Evolutionary conservation across 1,140 invertebrate species (phyloP).

Genomic region (Protaetia brevitarsis): DNA sequence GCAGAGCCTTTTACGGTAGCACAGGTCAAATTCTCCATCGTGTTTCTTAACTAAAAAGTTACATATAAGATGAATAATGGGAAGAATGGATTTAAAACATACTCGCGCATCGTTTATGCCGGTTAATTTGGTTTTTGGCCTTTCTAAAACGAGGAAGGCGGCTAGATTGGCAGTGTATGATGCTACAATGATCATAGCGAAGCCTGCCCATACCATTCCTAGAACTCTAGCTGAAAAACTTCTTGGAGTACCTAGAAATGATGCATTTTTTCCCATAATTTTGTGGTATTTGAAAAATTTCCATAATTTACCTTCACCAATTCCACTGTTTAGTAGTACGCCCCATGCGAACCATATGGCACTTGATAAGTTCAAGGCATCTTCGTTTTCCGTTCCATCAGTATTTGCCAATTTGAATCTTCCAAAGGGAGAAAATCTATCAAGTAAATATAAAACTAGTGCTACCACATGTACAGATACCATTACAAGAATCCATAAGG

Average conservation of each 20-base stretch:
- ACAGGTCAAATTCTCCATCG: slow-evolving; percentile 97
- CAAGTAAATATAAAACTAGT: slow-evolving; percentile 91
- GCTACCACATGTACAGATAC: slow-evolving; percentile 98
- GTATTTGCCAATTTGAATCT: slow-evolving; percentile 85
- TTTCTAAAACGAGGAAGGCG: slow-evolving; percentile 96
- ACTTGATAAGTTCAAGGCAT: slow-evolving; percentile 94
- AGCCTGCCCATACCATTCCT: slow-evolving; percentile 99
- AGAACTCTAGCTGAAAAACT: slow-evolving; percentile 97
- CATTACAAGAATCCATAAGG: slow-evolving; percentile 97
- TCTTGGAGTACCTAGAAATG: slow-evolving; percentile 82
- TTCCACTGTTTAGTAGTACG: slow-evolving; percentile 96
- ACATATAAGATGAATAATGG: too few relatives aligned
- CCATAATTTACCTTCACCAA: slow-evolving; percentile 81
- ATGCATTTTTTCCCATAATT: neutral
- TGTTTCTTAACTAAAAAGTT: slow-evolving; percentile 89
- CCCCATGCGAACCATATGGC: slow-evolving; percentile 99
- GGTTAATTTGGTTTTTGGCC: slow-evolving; percentile 94
- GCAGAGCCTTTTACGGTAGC: slow-evolving; percentile 95
- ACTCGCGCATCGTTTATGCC: slow-evolving; percentile 98
- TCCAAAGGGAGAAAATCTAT: slow-evolving; percentile 96
- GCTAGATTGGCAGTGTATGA: slow-evolving; percentile 99
- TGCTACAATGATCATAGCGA: slow-evolving; percentile 99
- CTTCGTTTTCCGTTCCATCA: slow-evolving; percentile 92
- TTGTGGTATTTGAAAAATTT: neutral
- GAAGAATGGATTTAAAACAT: slow-evolving; percentile 48